Evolutionary conservation across 2,113 vertebrate genomes (phyloP).

Genomic region (Psilopsiagon aymara): DNA sequence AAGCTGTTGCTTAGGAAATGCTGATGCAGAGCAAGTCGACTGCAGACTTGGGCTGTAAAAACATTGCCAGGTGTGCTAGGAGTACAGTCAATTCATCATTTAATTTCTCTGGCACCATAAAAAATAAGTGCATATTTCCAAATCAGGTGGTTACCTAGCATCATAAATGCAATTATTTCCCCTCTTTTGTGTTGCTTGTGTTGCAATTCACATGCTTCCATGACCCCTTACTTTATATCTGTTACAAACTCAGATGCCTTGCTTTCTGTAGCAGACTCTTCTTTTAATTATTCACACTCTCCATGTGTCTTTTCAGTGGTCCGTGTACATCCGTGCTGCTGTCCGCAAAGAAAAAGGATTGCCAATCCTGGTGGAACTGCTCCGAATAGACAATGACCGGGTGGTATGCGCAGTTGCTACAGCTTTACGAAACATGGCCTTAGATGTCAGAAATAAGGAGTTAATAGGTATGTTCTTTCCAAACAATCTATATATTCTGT

Average conservation of each 20-base stretch:
- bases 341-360: slow-evolving; percentile 98
- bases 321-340: slow-evolving; percentile 95
- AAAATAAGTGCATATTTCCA: background rate
- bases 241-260: background rate
- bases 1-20: background rate
- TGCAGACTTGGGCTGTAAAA: background rate
- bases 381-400: slow-evolving; percentile 98
- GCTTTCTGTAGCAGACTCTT: background rate
- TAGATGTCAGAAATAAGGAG: slow-evolving; percentile 98
- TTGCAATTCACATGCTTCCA: background rate
- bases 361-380: slow-evolving; percentile 95
- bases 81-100: background rate
- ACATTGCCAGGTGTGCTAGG: background rate
- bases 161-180: background rate
- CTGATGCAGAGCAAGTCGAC: background rate
- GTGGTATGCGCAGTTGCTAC: slow-evolving; percentile 98
- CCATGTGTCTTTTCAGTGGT: slow-evolving; percentile 84
- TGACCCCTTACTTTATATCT: background rate
- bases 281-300: background rate
- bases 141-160: background rate
- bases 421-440: slow-evolving; percentile 97
- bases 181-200: background rate
- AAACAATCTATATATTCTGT: background rate
- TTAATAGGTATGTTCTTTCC: slow-evolving; percentile 88
- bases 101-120: background rate